phyloP scores from a whole-genome alignment of 2,888 invertebrate species.

The Camptogramma bilineatum region DNA sequence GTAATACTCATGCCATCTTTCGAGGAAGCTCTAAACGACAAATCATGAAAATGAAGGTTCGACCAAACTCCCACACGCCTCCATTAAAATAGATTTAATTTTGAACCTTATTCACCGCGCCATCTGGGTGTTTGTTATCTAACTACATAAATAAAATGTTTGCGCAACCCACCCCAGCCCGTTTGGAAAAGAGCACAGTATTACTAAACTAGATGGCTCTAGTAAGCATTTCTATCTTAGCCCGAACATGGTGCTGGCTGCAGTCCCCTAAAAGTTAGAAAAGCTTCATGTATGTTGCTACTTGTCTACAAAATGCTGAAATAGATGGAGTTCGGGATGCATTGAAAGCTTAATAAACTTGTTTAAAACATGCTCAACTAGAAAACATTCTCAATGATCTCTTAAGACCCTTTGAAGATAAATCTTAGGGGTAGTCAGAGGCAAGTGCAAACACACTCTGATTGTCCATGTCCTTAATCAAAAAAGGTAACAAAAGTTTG shows the following conservation, averaged over 20 bases:
- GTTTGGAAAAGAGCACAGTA: neutral
- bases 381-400: too few species aligned
- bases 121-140: slow-evolving; percentile 6
- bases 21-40: neutral
- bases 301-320: neutral
- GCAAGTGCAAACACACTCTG: too few species aligned
- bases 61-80: neutral
- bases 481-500: too few species aligned
- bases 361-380: too few species aligned
- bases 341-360: neutral
- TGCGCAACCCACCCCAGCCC: neutral
- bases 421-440: too few species aligned
- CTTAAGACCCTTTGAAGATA: too few species aligned
- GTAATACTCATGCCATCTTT: slow-evolving; percentile 18
- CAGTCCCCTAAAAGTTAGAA: too few species aligned
- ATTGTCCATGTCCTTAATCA: too few species aligned
- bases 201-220: slow-evolving; percentile 21
- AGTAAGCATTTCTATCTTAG: neutral
- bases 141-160: neutral
- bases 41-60: neutral
- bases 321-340: neutral
- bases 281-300: neutral
- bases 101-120: neutral
- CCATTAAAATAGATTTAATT: neutral
- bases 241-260: neutral